These are phyloP conservation scores for Lasioglossum calceatum DNA, from an alignment of 2,888 invertebrate genomes.

Conservation along the genomic window DNA sequence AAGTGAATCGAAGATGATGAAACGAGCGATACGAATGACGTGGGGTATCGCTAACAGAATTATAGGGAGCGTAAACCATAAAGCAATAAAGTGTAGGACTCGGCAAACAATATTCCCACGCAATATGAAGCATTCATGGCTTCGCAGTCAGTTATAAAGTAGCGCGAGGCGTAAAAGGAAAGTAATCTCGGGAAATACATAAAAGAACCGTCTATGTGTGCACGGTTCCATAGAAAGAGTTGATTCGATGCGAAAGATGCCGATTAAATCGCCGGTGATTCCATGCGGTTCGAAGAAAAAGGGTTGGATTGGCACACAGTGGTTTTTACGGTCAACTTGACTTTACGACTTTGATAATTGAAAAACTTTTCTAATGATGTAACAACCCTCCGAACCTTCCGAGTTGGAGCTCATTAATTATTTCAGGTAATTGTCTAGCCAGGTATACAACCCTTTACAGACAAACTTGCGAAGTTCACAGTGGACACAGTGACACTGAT, in stretches of 20 bases:
- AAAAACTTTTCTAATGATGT: neutral
- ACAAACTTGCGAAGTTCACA: neutral
- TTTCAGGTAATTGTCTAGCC: neutral
- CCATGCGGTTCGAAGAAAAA: neutral
- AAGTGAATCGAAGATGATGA: slow-evolving; percentile 3
- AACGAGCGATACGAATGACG: slow-evolving; percentile 6
- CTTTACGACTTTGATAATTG: neutral
- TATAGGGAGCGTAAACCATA: slow-evolving; percentile 13
- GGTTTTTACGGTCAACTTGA: neutral
- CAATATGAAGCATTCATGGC: slow-evolving; percentile 14
- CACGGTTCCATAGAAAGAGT: neutral
- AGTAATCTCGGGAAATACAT: neutral
- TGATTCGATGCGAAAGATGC: neutral
- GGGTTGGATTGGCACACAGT: neutral
- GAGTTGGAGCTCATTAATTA: neutral
- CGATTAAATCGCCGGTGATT: neutral
- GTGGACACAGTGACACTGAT: neutral
- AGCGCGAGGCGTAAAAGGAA: neutral
- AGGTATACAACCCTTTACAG: neutral
- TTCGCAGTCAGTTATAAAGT: neutral
- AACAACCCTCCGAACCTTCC: neutral
- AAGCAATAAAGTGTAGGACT: neutral
- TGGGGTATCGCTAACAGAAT: neutral
- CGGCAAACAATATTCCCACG: slow-evolving; percentile 1
- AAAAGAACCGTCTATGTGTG: neutral